phyloP scores from a whole-genome alignment of 2,888 invertebrate species.

The Frankliniella intonsa region DNA sequence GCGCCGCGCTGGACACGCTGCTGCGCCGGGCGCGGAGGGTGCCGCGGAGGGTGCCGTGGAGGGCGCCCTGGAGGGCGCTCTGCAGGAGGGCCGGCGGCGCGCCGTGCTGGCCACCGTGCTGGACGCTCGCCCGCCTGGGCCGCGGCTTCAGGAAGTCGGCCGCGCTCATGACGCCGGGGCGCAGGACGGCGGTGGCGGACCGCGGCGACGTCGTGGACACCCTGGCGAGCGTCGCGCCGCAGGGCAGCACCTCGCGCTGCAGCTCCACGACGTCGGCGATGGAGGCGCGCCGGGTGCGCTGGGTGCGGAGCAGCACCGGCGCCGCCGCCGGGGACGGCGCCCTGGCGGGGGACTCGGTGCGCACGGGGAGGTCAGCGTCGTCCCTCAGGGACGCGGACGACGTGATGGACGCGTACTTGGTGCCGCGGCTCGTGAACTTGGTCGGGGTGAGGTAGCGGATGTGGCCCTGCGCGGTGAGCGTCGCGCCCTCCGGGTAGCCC shows the following conservation, averaged over 20 bases:
- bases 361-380: not conserved
- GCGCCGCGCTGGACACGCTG: not conserved
- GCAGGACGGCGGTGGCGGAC: not conserved
- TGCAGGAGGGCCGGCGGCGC: no score
- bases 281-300: conserved; percentile 3
- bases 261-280: not conserved
- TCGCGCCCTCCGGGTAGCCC: conserved; percentile 17
- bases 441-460: conserved; percentile 19
- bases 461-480: conserved; percentile 18
- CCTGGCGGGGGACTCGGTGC: not conserved
- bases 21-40: not conserved
- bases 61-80: no score
- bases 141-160: conserved; percentile 7
- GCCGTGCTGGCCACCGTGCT: no score
- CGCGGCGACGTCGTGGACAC: conserved; percentile 7
- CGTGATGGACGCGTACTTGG: conserved; percentile 20
- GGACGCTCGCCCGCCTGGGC: not conserved
- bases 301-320: not conserved
- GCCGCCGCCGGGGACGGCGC: not conserved
- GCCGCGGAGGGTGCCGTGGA: not conserved
- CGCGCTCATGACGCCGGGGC: conserved; percentile 1
- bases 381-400: not conserved
- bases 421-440: conserved; percentile 10
- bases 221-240: not conserved
- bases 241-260: conserved; percentile 11